Evolutionary conservation across 1,140 invertebrate genomes (phyloP).

Genomic region (Parapsyche elsis): DNA sequence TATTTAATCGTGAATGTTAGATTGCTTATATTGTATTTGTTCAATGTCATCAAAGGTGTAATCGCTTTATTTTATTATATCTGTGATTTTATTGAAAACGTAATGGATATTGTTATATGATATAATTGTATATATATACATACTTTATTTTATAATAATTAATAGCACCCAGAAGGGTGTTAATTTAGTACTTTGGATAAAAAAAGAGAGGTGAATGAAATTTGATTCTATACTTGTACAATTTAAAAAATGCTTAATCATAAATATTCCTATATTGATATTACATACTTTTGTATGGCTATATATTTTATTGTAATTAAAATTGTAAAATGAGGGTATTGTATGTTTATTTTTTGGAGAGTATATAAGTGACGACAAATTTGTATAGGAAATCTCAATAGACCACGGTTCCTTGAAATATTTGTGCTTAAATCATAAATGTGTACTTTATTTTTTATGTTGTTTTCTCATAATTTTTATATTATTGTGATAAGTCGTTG

Average conservation of each 20-base stretch:
- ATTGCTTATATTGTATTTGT: too few species aligned
- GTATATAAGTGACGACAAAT: neutral
- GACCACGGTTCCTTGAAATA: neutral
- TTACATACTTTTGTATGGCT: too few species aligned
- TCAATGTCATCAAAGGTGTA: too few species aligned
- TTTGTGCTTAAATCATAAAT: neutral
- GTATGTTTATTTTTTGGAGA: neutral
- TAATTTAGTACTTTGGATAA: neutral
- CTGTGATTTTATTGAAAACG: neutral
- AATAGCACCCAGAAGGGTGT: neutral
- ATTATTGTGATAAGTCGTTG: neutral
- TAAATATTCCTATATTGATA: neutral
- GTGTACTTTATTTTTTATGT: neutral
- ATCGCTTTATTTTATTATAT: neutral
- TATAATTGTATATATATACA: neutral
- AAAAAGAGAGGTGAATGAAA: neutral
- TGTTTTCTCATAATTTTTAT: neutral
- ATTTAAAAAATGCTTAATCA: neutral
- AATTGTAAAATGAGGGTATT: too few species aligned
- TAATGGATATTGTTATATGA: neutral
- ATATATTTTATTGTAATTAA: too few species aligned
- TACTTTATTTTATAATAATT: neutral
- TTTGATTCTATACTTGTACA: neutral
- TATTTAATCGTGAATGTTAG: too few species aligned
- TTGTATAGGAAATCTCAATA: neutral